Evolutionary conservation across 2,113 vertebrate genomes (phyloP).

Genomic region (Myrmecobius fasciatus): DNA sequence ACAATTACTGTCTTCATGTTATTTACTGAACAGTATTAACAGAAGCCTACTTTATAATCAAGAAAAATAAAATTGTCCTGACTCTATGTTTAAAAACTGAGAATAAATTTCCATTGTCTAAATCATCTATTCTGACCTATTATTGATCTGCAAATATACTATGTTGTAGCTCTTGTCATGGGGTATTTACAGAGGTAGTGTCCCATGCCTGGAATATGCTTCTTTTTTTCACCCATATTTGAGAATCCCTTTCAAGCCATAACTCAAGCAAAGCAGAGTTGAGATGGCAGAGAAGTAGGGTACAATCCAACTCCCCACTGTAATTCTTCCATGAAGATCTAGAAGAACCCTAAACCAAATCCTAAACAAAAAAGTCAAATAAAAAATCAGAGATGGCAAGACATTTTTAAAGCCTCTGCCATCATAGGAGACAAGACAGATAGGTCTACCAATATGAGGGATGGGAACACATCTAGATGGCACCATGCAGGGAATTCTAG

Average conservation of each 20-base stretch:
- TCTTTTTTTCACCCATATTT: background rate
- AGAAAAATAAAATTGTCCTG: background rate
- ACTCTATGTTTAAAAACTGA: background rate
- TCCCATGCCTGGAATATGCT: background rate
- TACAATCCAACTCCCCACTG: background rate
- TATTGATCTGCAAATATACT: background rate
- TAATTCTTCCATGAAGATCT: background rate
- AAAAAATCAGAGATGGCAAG: background rate
- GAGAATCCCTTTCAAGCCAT: background rate
- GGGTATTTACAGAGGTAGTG: background rate
- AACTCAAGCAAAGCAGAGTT: background rate
- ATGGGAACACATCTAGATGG: background rate
- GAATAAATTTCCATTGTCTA: background rate
- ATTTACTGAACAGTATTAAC: background rate
- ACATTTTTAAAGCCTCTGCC: background rate
- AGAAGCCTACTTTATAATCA: background rate
- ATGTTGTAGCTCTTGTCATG: background rate
- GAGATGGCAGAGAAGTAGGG: background rate
- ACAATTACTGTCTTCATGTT: background rate
- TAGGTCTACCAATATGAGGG: background rate
- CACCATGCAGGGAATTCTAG: background rate
- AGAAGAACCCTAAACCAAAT: background rate
- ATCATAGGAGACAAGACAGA: background rate
- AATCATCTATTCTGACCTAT: background rate
- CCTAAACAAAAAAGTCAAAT: background rate